phyloP scores from a whole-genome alignment of 92 coral and sea anemone genomes.

The Scolanthus callimorphus region DNA sequence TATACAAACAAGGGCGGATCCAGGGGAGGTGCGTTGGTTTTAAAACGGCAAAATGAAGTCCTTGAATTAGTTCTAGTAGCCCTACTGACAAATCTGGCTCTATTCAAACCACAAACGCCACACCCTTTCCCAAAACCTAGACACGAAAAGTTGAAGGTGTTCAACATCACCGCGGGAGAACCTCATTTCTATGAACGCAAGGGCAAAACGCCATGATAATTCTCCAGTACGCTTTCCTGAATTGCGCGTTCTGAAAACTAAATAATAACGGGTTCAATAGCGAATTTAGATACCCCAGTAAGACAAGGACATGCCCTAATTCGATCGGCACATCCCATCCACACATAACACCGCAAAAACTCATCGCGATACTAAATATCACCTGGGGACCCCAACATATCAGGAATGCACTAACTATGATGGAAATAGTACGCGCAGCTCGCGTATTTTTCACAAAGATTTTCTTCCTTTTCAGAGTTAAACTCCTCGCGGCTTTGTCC shows the following conservation, averaged over 20 bases:
- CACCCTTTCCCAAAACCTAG: neutral
- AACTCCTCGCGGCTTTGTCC: neutral
- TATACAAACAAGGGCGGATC: too few species aligned
- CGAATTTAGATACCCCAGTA: slow-evolving; percentile 16
- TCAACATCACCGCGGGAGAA: neutral
- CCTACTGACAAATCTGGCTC: too few species aligned
- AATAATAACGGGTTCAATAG: slow-evolving; percentile 18
- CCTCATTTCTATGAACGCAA: slow-evolving; percentile 4
- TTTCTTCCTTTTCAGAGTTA: slow-evolving; percentile 4
- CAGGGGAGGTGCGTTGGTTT: too few species aligned
- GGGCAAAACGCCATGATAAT: slow-evolving; percentile 16
- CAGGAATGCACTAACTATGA: slow-evolving; percentile 22
- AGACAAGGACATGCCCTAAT: slow-evolving; percentile 3
- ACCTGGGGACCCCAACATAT: slow-evolving; percentile 20
- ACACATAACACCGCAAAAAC: slow-evolving; percentile 7
- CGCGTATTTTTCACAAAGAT: slow-evolving; percentile 23
- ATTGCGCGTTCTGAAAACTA: slow-evolving; percentile 26
- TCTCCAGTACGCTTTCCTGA: slow-evolving; percentile 22
- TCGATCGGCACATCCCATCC: neutral
- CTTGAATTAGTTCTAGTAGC: too few species aligned
- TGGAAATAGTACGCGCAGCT: slow-evolving; percentile 24
- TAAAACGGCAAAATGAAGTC: too few species aligned
- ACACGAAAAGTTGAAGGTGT: neutral
- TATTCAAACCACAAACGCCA: too few species aligned
- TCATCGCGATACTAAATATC: slow-evolving; percentile 6